Conservation (phyloP, 2,113 vertebrate genomes). For the Neofelis nebulosa region DNA sequence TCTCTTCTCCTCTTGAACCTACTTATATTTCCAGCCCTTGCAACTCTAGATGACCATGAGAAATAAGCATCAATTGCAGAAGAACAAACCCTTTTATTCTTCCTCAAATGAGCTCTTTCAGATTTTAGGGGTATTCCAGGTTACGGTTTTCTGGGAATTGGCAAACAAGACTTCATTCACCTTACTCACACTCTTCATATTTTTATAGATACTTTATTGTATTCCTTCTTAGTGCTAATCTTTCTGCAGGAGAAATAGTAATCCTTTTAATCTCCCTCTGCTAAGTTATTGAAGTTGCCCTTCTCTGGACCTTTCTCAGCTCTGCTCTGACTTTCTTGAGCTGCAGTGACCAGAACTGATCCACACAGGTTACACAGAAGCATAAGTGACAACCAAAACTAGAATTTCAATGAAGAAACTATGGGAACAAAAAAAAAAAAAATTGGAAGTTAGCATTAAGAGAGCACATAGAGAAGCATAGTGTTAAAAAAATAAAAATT, state of each 20-base stretch:
- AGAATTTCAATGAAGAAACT: neutral
- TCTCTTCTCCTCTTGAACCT: neutral
- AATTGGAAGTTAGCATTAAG: neutral
- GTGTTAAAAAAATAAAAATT: constrained; percentile 21
- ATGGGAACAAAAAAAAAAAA: neutral
- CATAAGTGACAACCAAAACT: neutral
- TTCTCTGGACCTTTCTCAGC: neutral
- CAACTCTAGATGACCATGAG: neutral
- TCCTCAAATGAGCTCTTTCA: neutral
- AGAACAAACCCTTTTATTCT: neutral
- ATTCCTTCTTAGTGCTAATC: neutral
- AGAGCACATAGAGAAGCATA: neutral
- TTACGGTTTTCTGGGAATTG: neutral
- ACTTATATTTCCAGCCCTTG: neutral
- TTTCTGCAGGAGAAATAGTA: neutral
- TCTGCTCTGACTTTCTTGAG: neutral
- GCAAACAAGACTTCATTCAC: neutral
- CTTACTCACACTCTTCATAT: neutral
- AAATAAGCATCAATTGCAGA: neutral
- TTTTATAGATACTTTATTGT: neutral
- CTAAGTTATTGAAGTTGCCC: neutral
- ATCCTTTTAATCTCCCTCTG: neutral
- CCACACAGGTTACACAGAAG: neutral
- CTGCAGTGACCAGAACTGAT: neutral
- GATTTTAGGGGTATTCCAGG: neutral